Conservation (phyloP, 2,797 vertebrate genomes). For the Eulemur rubriventer region DNA sequence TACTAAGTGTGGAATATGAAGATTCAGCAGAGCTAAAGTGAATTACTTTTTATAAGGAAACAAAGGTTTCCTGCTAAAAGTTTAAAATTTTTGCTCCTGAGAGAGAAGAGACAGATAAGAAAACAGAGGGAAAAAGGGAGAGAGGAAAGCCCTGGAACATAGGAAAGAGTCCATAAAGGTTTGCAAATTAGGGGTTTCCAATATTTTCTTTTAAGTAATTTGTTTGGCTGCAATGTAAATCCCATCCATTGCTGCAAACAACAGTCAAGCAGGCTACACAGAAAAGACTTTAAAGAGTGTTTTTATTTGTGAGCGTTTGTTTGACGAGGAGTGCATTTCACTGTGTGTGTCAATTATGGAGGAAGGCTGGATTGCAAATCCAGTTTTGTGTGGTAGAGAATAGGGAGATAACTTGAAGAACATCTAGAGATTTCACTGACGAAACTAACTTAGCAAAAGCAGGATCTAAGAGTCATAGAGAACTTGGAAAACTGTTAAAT, state of each 20-base stretch:
- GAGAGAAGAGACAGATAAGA: neutral
- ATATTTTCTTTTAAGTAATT: neutral
- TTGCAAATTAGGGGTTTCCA: slow-evolving; percentile 11
- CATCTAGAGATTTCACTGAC: neutral
- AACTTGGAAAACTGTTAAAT: neutral
- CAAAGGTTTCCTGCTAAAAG: neutral
- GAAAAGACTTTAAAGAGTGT: neutral
- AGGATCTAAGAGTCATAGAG: neutral
- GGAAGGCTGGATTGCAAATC: neutral
- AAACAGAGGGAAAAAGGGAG: neutral
- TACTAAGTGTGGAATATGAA: neutral
- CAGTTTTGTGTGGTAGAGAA: neutral
- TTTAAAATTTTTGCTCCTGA: neutral
- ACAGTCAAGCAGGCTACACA: neutral
- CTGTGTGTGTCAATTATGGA: neutral
- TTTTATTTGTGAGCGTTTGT: neutral
- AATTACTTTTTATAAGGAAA: neutral
- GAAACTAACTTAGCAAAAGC: neutral
- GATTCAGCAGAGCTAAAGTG: neutral
- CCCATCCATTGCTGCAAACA: neutral
- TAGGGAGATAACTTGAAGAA: neutral
- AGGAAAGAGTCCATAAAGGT: neutral
- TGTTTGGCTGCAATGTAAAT: neutral
- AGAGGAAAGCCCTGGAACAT: neutral
- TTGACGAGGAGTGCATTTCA: neutral